Evolutionary conservation across 2,888 invertebrate genomes (phyloP).

Genomic region (Rutpela maculata): DNA sequence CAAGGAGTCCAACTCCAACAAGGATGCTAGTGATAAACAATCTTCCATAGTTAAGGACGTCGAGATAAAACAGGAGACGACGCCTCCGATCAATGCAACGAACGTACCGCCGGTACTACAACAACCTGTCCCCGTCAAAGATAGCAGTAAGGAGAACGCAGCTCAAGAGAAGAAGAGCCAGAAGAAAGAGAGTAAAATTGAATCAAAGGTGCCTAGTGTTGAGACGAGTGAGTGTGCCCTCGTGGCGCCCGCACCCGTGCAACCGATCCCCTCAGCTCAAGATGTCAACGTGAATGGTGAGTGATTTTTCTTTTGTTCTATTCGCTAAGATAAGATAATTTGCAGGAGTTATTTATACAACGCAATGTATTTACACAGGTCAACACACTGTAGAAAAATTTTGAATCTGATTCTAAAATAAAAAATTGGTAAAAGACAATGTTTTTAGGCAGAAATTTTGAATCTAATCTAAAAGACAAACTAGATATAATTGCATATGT

Average conservation of each 20-base stretch:
- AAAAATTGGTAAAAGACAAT: too few relatives aligned
- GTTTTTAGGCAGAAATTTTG: too few relatives aligned
- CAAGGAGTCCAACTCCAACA: conserved; percentile 44
- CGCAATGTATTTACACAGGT: too few relatives aligned
- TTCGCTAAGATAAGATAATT: too few relatives aligned
- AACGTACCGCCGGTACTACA: conserved; percentile 43
- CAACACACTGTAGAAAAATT: too few relatives aligned
- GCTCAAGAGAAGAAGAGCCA: conserved; percentile 46
- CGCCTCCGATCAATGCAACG: conserved; percentile 35
- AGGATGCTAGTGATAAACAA: conserved; percentile 60
- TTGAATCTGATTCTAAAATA: too few relatives aligned
- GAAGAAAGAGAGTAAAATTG: conserved; percentile 55
- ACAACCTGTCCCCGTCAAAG: conserved; percentile 25
- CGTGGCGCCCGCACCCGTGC: conserved; percentile 29
- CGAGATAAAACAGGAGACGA: conserved; percentile 42
- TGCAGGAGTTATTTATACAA: too few relatives aligned
- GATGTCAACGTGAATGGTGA: conserved; percentile 51
- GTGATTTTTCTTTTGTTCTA: conserved; percentile 24
- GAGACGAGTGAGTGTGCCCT: conserved; percentile 48
- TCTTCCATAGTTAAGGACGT: conserved; percentile 58
- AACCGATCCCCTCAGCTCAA: conserved; percentile 48
- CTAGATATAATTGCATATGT: too few relatives aligned
- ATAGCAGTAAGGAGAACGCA: conserved; percentile 28
- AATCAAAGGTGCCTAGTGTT: conserved; percentile 52
- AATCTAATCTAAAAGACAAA: too few relatives aligned